phyloP scores from a whole-genome alignment of 2,888 invertebrate genomes.

The Pseudolycoriella hygida region DNA sequence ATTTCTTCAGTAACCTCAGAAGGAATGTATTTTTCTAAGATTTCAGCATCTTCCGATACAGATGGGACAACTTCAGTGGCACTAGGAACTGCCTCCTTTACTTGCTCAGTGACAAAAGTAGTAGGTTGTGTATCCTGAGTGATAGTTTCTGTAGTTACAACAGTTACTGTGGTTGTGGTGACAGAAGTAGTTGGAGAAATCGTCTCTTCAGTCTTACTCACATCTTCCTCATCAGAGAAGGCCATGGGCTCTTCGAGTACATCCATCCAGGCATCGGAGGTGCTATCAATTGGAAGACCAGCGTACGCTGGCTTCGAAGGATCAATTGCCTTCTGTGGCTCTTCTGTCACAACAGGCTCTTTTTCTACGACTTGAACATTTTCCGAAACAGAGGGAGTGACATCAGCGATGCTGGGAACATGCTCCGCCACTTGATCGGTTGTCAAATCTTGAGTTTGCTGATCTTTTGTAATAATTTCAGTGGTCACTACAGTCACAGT shows the following conservation, averaged over 20 bases:
- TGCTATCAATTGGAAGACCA: slow-evolving; percentile 19
- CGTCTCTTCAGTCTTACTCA: not conserved
- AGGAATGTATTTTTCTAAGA: too few relatives aligned
- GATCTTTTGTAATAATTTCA: not conserved
- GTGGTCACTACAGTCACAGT: not conserved
- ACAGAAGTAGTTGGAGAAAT: not conserved
- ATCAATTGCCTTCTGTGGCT: not conserved
- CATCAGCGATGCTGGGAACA: too few relatives aligned
- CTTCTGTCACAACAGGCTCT: not conserved
- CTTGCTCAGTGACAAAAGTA: too few relatives aligned
- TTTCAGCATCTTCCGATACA: too few relatives aligned
- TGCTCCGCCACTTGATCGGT: not conserved
- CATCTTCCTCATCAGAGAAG: slow-evolving; percentile 22
- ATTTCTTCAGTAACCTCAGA: too few relatives aligned
- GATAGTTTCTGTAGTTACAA: not conserved
- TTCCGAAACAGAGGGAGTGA: too few relatives aligned
- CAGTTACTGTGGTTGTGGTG: not conserved
- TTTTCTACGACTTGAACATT: too few relatives aligned
- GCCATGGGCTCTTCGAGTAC: slow-evolving; percentile 24
- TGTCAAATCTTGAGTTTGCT: not conserved
- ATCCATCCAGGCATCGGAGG: slow-evolving; percentile 21
- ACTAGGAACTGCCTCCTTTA: too few relatives aligned
- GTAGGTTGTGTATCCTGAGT: not conserved
- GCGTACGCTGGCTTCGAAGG: slow-evolving; percentile 13
- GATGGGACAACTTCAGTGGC: too few relatives aligned